Evolutionary conservation across 1,140 invertebrate genomes (phyloP), one percentile per base, ranked within the genome.

Genomic region (Euborellia annulipes): DNA sequence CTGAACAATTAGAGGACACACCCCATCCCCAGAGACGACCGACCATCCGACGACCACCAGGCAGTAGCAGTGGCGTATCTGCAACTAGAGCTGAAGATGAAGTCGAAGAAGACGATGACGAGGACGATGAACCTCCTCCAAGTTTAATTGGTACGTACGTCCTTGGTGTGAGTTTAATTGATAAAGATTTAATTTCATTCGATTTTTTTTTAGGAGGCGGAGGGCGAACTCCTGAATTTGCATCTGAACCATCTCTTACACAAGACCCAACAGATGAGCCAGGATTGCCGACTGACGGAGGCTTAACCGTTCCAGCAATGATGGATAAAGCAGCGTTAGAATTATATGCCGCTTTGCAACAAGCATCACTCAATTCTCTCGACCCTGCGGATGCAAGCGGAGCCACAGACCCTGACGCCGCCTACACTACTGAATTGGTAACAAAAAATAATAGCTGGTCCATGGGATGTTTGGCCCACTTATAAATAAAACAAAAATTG

Each of bases 301-400:
- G 18, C 3, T 19, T 39, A 11, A 39, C 36, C 7, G 22, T 23
- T 17, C 21, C 72, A 2, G 68, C 71, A 0, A 83, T 84, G 79
- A 54, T 57, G 2, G 78, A 85, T 53, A 85, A 85, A 62, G 80
- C 81, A 0, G 82, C 82, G 11, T 63, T 85, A 13, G 82, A 86
- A 54, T 60, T 86, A 14, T 86, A 85, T 51, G 82, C 82, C 0
- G 78, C 82, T 51, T 63, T 82, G 11, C 66, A 67, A 34, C 71
- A 73, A 54, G 78, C 78, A n/a, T 81, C 74, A 51, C 82, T 82
- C 53, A 61, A 82, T 19, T 75, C 79, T 30, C 75, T 75, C 47
- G 74, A 78, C 54, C 41, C 11, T 14, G 18, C 41, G 11, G 44
- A 51, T 23, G 19, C 16, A 3, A 38, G 27, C n/a, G 19, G 13